Evolutionary conservation across 2,888 invertebrate genomes (phyloP), one percentile per base, ranked within the genome.

Genomic region (Nysson spinosus): DNA sequence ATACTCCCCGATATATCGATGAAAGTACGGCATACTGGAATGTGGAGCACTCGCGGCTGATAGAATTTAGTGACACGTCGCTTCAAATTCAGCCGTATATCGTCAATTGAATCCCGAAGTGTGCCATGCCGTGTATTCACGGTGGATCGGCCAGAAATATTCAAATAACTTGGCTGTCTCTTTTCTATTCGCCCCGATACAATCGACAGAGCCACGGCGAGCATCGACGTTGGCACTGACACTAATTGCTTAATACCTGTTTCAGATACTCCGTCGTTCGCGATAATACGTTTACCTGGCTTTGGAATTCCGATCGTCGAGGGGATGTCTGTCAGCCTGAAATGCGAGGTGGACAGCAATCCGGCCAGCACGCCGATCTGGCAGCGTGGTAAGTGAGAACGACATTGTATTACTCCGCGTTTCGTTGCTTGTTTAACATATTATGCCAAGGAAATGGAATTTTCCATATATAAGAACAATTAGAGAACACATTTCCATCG

Each of bases 261-360:
- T 89, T 56, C 90, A 96, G 96, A 96, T 88, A 94, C 95, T 49
- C 96, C 96, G 44, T 95, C 96, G 69, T 97, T 97, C 88, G 95
- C 95, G 84, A 96, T 96, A 87, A 96, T 95, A 67, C 92, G 96
- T 75, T 93, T 95, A 88, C 96, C 96, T n/a, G 96, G 95, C 44
- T 97, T 96, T 88, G 96, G 96, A 47, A 93, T 95, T 87, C 94
- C 96, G 20, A 91, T 97, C 76, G 90, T 93, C 65, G 96, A 96
- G 86, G 96, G 96, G 63, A 95, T 95, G 85, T 92, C 95, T 67
- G 95, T 97, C 67, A 95, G 95, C 55, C 89, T 97, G 77, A 94
- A 95, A 87, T 97, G 97, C 83, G 95, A 96, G 87, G 96, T 97
- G 68, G 96, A 97, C 89, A 95, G 97, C 79, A 96, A 97, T 89